Evolutionary conservation across 2,113 vertebrate genomes (phyloP), one percentile per base, ranked within the genome.

Genomic region (Corapipo altera): DNA sequence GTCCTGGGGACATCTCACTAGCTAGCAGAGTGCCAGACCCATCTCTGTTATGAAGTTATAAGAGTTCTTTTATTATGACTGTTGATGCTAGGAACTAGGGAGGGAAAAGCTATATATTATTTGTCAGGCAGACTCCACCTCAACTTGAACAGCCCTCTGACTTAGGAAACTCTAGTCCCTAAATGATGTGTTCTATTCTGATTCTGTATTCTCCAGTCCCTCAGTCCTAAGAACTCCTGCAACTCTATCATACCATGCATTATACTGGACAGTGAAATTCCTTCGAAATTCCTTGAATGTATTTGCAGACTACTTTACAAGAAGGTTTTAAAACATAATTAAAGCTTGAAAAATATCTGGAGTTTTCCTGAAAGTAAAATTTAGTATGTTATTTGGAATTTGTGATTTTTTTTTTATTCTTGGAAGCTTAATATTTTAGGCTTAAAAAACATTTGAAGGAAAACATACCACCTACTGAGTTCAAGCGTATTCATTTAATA

Each of bases 41-140:
- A 72, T 62, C 57, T 71, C 61, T 70, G 48, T 46, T 88, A 90
- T 0, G 1, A 94, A 94, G 75, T 81, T 94, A 44, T 48, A 24
- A 35, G 62, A 91, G 59, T 93, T 91, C n/a, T 94, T 91, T 92
- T 69, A 37, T 89, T 87, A 71, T 43, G 24, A 32, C 48, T 90
- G 27, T 54, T 61, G 69, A 93, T 78, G 76, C 26, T 84, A 65
- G 37, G 35, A 89, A 54, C 2, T 21, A 49, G 12, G 41, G 35
- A 78, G 22, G 20, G 41, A 84, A 89, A 81, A 83, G 20, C 43
- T 84, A 20, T 76, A 23, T 71, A 44, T 66, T 76, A 30, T 54
- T 41, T 5, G 2, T 57, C 59, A 95, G 46, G 51, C 35, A 76
- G 48, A 64, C 23, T 90, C 72, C 79, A 90, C 55, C 67, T 83